Evolutionary conservation across 2,888 invertebrate species (phyloP).

Genomic region (Stenurella melanura): DNA sequence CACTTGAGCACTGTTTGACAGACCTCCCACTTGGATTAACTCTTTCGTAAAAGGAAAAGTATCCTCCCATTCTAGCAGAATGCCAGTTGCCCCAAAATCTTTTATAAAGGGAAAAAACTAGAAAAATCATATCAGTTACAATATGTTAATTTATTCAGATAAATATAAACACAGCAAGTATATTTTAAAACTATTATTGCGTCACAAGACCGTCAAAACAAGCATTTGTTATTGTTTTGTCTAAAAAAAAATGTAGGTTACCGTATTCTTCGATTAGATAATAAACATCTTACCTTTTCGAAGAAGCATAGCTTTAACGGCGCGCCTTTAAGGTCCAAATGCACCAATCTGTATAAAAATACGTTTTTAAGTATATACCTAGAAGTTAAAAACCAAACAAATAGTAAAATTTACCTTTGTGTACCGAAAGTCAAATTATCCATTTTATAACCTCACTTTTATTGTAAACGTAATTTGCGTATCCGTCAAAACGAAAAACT

Average conservation of each 20-base stretch:
- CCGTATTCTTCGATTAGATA: conserved; percentile 12
- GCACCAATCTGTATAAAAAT: conserved; percentile 74
- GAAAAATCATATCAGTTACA: conserved; percentile 55
- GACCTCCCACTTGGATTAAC: conserved; percentile 78
- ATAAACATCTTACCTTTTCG: conserved; percentile 73
- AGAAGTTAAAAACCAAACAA: conserved; percentile 11
- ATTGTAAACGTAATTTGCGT: background rate
- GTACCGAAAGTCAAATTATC: conserved; percentile 57
- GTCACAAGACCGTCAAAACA: conserved; percentile 35
- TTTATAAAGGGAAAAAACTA: conserved; percentile 79
- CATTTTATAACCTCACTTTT: conserved; percentile 54
- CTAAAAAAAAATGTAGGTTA: conserved; percentile 67
- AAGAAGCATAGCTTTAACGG: conserved; percentile 79
- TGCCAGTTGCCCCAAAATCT: conserved; percentile 86
- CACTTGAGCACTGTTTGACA: conserved; percentile 73
- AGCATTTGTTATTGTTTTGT: conserved; percentile 67
- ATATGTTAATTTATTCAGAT: conserved; percentile 17
- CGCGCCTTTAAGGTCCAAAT: conserved; percentile 85
- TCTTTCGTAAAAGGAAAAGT: conserved; percentile 87
- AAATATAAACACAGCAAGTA: background rate
- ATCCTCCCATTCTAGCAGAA: conserved; percentile 92
- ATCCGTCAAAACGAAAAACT: background rate
- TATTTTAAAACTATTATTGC: conserved; percentile 13
- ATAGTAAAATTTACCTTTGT: conserved; percentile 52
- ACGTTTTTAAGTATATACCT: background rate